Base-by-base conservation (phyloP, 2,888 invertebrate species). In the Odontothrips loti region DNA sequence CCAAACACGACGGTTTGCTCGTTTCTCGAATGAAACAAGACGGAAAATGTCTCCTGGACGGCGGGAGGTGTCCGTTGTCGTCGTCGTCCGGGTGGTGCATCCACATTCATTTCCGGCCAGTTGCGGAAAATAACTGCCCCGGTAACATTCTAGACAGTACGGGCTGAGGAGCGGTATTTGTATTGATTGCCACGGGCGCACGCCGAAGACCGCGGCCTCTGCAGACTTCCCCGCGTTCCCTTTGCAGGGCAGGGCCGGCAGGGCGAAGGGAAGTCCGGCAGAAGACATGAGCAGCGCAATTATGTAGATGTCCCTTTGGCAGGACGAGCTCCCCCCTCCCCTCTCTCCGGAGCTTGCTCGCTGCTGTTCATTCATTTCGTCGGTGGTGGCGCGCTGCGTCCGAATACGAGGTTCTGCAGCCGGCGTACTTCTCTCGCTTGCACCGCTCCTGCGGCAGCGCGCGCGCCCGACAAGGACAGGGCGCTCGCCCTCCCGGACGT, bases 241-340 rank as follows among this genome's bases (percentile, higher is more conserved):
- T 20, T 58, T 6, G 17, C 58, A 58, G 58, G 58, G 58, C 58
- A 58, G 34, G 34, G 34, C 34, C 15, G 58, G 58, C 58, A 58
- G 34, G 34, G 34, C 34, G 34, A 43, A 43, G 34, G 34, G 34
- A 43, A 43, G 34, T 43, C 34, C 34, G 34, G 3, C 34, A 43
- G 34, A 43, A 43, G 34, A 43, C 34, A 43, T 20, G 51, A 58
- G 58, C 58, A 58, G 11, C 20, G 58, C 58, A 58, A 58, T 58
- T 58, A 58, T 58, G 58, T 58, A 58, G 58, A 58, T 58, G 58
- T 58, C 58, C 20, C 58, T 58, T 58, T 20, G 58, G 58, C 51
- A 12, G 34, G 34, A 43, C 34, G 34, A 43, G 34, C 34, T 58
- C 58, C 17, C 15, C 58, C 58, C 34, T 6, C 34, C 34, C 34